Percentiles rank a stretch among this genome's conserved stretches.
Conservation (phyloP, 2,113 vertebrate genomes). For the Pundamilia nyererei region DNA sequence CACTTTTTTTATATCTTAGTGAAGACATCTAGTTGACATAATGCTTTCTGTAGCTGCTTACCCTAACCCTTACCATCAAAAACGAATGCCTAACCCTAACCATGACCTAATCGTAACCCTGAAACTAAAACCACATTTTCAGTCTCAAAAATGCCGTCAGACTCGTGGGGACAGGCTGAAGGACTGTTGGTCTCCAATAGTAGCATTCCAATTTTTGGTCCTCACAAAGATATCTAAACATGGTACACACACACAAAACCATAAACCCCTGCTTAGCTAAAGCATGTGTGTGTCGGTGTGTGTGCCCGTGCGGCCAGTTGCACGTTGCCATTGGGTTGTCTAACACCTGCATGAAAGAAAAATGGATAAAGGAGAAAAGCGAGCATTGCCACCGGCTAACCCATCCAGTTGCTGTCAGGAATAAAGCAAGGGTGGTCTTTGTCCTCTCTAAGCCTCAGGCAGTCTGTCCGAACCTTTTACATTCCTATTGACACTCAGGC, state of each 20-base stretch:
- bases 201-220: neutral
- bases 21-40: neutral
- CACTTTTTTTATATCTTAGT: neutral
- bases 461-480: neutral
- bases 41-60: neutral
- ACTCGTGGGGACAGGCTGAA: neutral
- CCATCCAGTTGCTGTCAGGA: neutral
- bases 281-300: neutral
- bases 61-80: neutral
- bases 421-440: neutral
- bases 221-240: neutral
- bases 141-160: neutral
- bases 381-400: neutral
- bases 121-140: neutral
- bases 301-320: fast-evolving
- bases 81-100: neutral
- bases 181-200: neutral
- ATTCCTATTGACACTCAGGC: neutral
- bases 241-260: neutral
- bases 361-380: neutral
- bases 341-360: neutral
- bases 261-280: neutral
- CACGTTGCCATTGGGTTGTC: neutral
- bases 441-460: neutral
- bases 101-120: neutral